Base-by-base conservation (phyloP, 1,140 invertebrate genomes). In the Meloidogyne exigua region DNA sequence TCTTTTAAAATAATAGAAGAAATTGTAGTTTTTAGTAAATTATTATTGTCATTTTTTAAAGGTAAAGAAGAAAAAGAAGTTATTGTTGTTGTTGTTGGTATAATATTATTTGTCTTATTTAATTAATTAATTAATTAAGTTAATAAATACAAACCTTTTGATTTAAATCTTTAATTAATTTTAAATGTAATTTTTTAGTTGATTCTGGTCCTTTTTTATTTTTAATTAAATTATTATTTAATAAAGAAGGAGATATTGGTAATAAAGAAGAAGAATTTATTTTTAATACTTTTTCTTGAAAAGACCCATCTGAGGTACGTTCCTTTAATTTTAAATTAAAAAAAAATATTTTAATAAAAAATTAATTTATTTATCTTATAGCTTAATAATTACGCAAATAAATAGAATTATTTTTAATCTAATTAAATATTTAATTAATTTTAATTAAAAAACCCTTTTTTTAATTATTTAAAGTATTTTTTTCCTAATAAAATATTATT, bases 181-280 rank as follows among this genome's bases (percentile, higher is more conserved):
- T 73, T 36, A 73, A 63, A 65, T 73, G 57, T 36, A 73, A 65
- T 39, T 49, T 62, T 28, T 73, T 73, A 13, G 71, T 65, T 36
- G 71, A 73, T 36, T 73, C 71, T 13, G 68, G 39, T 13, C 71
- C 71, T 62, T 73, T 73, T 36, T 49, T 28, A 21, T 49, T 28
- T 12, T 39, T 73, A 21, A 63, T 42, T 32, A 18, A 25, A 57
- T 57, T 57, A 57, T 57, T 57, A n/a, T 57, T 44, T 42, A 42
- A 42, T 42, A 42, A 42, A 42, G 39, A 42, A 42, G 39, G 11
- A 42, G 44, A 49, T 49, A 49, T 57, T 57, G 18, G 18, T 57
- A 57, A 57, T 57, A 62, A 42, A 49, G 70, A 13, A 44, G 70
- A 42, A 64, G 49, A 25, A 77, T 76, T 42, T 82, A 72, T n/a